Evolutionary conservation across 2,888 invertebrate genomes (phyloP).

Genomic region (Dastarcus helophoroides): DNA sequence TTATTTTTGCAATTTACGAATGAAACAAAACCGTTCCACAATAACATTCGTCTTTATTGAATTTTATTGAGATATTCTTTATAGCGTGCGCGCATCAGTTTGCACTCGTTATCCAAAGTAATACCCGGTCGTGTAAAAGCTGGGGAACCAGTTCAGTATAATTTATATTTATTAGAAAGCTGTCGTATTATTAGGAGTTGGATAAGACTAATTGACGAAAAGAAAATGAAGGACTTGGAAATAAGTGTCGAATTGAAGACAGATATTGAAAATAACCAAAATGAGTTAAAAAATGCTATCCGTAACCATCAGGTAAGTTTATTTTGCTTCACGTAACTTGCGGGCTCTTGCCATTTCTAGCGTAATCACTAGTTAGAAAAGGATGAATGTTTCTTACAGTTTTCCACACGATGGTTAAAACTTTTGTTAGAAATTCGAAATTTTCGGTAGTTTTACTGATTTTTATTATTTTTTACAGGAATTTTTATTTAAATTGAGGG

Average conservation of each 20-base stretch:
- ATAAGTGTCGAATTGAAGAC: slow-evolving; percentile 32
- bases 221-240: slow-evolving; percentile 30
- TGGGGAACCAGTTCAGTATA: no score
- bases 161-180: no score
- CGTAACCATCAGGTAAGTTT: slow-evolving; percentile 36
- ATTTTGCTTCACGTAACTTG: slow-evolving; percentile 18
- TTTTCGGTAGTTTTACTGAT: neutral
- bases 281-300: slow-evolving; percentile 34
- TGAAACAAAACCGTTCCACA: no score
- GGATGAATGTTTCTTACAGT: slow-evolving; percentile 6
- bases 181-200: no score
- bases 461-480: slow-evolving; percentile 26
- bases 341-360: slow-evolving; percentile 1
- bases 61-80: slow-evolving; percentile 9
- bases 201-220: neutral
- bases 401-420: slow-evolving; percentile 5
- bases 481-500: slow-evolving; percentile 25
- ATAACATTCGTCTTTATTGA: no score
- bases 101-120: slow-evolving; percentile 14
- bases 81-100: slow-evolving; percentile 17
- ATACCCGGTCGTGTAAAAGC: slow-evolving; percentile 17
- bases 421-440: neutral
- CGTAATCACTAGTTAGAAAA: slow-evolving; percentile 9
- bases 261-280: slow-evolving; percentile 33
- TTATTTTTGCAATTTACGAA: no score